Percentiles rank a stretch among this genome's conserved stretches.
Evolutionary conservation across 2,888 invertebrate genomes (phyloP).

Genomic region (Thymelicus sylvestris): DNA sequence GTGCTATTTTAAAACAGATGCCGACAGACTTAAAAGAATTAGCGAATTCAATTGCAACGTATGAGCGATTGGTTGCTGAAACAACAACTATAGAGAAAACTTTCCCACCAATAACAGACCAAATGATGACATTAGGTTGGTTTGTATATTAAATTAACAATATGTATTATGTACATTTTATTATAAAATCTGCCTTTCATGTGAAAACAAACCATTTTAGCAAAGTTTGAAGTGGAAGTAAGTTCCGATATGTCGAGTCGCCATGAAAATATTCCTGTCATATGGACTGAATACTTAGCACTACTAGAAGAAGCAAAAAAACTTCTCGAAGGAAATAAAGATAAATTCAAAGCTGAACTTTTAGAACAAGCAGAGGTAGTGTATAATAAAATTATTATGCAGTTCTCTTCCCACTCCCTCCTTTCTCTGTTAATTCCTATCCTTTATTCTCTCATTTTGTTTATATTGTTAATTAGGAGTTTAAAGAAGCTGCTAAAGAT

Average conservation of each 20-base stretch:
- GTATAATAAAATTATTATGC: neutral
- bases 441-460: slow-evolving; percentile 19
- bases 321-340: slow-evolving; percentile 89
- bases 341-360: slow-evolving; percentile 88
- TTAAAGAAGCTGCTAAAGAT: slow-evolving; percentile 88
- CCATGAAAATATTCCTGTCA: slow-evolving; percentile 84
- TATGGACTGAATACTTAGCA: slow-evolving; percentile 90
- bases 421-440: slow-evolving; percentile 15
- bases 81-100: slow-evolving; percentile 86
- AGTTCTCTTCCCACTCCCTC: slow-evolving; percentile 3
- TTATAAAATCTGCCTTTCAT: no score
- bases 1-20: slow-evolving; percentile 68
- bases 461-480: slow-evolving; percentile 64
- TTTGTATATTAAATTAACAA: slow-evolving; percentile 2
- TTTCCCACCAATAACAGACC: slow-evolving; percentile 90
- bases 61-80: slow-evolving; percentile 88
- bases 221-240: slow-evolving; percentile 90
- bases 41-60: slow-evolving; percentile 87
- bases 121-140: slow-evolving; percentile 88
- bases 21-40: slow-evolving; percentile 91
- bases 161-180: no score
- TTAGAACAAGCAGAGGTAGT: slow-evolving; percentile 87
- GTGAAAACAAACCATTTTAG: slow-evolving; percentile 47
- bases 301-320: slow-evolving; percentile 89
- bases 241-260: slow-evolving; percentile 84